phyloP scores from a whole-genome alignment of 2,113 vertebrate genomes.

The Rhea americana region DNA sequence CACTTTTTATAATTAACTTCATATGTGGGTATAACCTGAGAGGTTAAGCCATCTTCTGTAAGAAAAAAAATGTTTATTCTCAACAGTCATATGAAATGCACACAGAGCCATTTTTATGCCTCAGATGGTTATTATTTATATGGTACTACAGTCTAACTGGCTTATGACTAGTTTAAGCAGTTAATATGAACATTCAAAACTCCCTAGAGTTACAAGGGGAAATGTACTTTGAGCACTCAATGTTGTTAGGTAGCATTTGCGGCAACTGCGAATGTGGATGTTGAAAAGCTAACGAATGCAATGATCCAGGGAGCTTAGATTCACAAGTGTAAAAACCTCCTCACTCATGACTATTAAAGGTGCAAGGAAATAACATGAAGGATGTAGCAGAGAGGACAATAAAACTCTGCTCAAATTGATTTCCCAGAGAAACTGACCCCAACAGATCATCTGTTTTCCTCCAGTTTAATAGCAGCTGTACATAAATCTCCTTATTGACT shows the following conservation, averaged over 20 bases:
- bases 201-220: constrained; percentile 21
- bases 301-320: constrained; percentile 42
- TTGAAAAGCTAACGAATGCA: constrained; percentile 59
- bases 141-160: not conserved
- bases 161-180: not conserved
- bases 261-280: constrained; percentile 39
- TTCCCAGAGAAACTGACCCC: constrained; percentile 51
- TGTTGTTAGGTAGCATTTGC: constrained; percentile 34
- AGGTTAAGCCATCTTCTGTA: not conserved
- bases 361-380: constrained; percentile 53
- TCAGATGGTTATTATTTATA: not conserved
- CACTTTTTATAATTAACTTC: not conserved
- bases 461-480: constrained; percentile 58
- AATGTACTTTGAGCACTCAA: not conserved
- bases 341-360: constrained; percentile 40
- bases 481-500: constrained; percentile 64
- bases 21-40: not conserved
- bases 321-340: constrained; percentile 52
- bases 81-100: not conserved
- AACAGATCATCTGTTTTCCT: constrained; percentile 55
- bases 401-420: constrained; percentile 56
- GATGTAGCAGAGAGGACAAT: constrained; percentile 28
- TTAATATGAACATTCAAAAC: constrained; percentile 7
- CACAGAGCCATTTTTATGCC: not conserved
- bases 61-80: not conserved